Conservation (phyloP, 2,797 vertebrate species). For the Eleutherodactylus coqui region DNA sequence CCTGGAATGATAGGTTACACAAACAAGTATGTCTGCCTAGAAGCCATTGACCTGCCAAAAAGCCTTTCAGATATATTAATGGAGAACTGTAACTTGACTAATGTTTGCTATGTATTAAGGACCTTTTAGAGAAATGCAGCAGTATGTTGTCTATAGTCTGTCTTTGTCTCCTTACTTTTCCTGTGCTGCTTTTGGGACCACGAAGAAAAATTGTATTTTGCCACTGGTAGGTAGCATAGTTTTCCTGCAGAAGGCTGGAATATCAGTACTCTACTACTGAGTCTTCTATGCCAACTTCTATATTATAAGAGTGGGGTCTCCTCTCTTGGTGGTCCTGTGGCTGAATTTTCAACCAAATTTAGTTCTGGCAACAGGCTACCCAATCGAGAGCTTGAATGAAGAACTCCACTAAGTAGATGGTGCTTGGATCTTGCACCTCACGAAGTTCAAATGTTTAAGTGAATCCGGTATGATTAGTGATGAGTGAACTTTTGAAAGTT, state of each 20-base stretch:
- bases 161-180: not conserved
- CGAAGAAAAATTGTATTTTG: not conserved
- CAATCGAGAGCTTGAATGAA: not conserved
- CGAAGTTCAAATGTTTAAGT: too few relatives aligned
- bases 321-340: too few relatives aligned
- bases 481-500: too few relatives aligned
- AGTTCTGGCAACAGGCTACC: too few relatives aligned
- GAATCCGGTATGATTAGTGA: too few relatives aligned
- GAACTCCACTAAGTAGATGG: not conserved
- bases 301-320: too few relatives aligned
- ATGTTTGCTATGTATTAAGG: not conserved
- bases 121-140: not conserved
- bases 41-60: slow-evolving; percentile 41
- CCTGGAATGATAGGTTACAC: slow-evolving; percentile 51
- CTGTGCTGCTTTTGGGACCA: not conserved
- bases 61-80: slow-evolving; percentile 11
- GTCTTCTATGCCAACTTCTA: not conserved
- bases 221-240: not conserved
- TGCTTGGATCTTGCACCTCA: too few relatives aligned
- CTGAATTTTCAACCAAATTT: too few relatives aligned
- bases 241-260: not conserved
- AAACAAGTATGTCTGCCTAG: slow-evolving; percentile 48
- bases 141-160: not conserved
- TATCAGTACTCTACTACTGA: not conserved
- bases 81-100: not conserved